Conservation (phyloP, 2,113 vertebrate species). For the Vanacampus margaritifer region DNA sequence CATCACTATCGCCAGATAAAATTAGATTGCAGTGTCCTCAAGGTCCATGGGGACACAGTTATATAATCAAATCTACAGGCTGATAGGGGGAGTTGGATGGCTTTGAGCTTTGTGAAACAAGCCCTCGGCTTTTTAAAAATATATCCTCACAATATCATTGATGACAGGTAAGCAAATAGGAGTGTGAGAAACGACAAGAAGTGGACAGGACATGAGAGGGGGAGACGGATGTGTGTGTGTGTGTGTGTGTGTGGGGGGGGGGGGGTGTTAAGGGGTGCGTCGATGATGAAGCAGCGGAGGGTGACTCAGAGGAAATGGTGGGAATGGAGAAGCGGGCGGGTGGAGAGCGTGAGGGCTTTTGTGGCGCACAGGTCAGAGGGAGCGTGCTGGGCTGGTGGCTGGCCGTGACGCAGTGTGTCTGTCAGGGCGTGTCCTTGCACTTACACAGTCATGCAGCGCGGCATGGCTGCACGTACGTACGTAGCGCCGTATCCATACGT, state of each 20-base stretch:
- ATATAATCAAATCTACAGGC: constrained; percentile 54
- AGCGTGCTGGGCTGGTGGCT: constrained; percentile 3
- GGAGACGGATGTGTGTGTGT: background rate
- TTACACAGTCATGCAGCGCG: constrained; percentile 44
- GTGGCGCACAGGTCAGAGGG: constrained; percentile 57
- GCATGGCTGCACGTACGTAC: background rate
- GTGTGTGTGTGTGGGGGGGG: no score
- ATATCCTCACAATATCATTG: constrained; percentile 12
- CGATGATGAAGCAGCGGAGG: constrained; percentile 18
- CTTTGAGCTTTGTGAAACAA: constrained; percentile 19
- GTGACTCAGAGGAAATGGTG: constrained; percentile 52
- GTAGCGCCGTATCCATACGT: background rate
- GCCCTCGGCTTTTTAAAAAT: constrained; percentile 40
- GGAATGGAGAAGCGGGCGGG: constrained; percentile 30
- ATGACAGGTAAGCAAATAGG: constrained; percentile 26
- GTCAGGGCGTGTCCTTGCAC: constrained; percentile 53
- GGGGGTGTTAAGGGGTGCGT: no score
- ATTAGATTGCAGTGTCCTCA: constrained; percentile 56
- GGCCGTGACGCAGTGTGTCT: constrained; percentile 57
- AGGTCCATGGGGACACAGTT: constrained; percentile 56
- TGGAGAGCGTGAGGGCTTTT: constrained; percentile 56
- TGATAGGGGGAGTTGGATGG: background rate
- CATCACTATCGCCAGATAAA: constrained; percentile 43
- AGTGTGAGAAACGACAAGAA: constrained; percentile 9
- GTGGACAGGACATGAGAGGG: constrained; percentile 9